Percentiles rank a stretch among this genome's conserved stretches.
Conservation (phyloP, 2,113 vertebrate species). For the Megaptera novaeangliae region DNA sequence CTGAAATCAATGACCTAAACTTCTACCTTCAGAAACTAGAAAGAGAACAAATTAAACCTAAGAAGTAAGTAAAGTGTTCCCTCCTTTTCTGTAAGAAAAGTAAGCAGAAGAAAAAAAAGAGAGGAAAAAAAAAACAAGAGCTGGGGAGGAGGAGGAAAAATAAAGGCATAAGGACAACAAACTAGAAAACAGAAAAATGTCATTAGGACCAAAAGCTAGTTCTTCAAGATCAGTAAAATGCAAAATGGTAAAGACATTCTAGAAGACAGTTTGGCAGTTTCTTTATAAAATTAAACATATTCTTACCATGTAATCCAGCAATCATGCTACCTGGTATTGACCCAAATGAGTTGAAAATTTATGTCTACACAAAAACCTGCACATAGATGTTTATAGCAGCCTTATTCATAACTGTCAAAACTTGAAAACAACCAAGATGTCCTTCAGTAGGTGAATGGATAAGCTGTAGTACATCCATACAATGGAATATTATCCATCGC, state of each 20-base stretch:
- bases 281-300: neutral
- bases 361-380: neutral
- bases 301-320: neutral
- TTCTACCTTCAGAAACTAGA: conserved; percentile 13
- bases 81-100: neutral
- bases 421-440: neutral
- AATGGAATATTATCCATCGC: neutral
- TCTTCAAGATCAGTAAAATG: neutral
- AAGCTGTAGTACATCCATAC: neutral
- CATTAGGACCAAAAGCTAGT: neutral
- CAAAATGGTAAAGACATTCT: neutral
- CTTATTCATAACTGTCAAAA: neutral
- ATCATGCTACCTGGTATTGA: neutral
- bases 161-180: neutral
- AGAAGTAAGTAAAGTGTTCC: neutral
- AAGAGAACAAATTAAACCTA: neutral
- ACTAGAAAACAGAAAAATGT: neutral
- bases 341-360: neutral
- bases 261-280: neutral
- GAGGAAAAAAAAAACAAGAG: neutral
- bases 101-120: neutral
- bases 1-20: neutral
- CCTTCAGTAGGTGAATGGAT: neutral
- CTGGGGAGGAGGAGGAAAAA: neutral
- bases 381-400: neutral